Evolutionary conservation across 2,113 vertebrate genomes (phyloP).

Genomic region (Perca schrenkii): DNA sequence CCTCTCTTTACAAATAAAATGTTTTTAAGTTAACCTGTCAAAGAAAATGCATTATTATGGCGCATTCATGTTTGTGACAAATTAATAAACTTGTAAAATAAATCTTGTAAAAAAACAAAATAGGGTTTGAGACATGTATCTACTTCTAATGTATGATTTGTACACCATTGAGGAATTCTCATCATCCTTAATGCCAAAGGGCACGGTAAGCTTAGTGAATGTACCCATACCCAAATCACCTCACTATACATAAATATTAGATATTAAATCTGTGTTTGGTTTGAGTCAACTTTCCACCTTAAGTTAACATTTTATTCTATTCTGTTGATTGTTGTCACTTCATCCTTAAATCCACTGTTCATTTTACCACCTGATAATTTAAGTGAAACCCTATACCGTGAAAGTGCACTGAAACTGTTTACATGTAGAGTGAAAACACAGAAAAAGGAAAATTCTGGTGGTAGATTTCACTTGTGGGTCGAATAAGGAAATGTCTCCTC

Average conservation of each 20-base stretch:
- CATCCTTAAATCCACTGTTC: conserved; percentile 51
- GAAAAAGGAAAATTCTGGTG: conserved; percentile 48
- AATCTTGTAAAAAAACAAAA: conserved; percentile 48
- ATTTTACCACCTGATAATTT: conserved; percentile 65
- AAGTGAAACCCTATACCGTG: conserved; percentile 59
- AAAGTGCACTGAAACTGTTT: conserved; percentile 78
- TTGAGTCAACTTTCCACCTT: conserved; percentile 38
- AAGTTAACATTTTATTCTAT: conserved; percentile 26
- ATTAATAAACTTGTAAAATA: conserved; percentile 78
- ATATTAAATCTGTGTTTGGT: conserved; percentile 33
- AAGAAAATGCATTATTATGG: conserved; percentile 77
- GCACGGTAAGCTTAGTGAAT: conserved; percentile 57
- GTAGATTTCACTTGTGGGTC: conserved; percentile 50
- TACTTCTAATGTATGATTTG: conserved; percentile 60
- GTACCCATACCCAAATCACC: conserved; percentile 50
- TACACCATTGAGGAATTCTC: conserved; percentile 22
- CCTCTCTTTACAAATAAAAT: conserved; percentile 83
- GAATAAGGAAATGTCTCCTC: conserved; percentile 45
- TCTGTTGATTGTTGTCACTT: conserved; percentile 42
- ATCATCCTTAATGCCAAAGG: conserved; percentile 28
- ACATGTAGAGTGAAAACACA: conserved; percentile 72
- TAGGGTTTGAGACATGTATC: conserved; percentile 66
- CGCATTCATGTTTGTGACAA: conserved; percentile 79
- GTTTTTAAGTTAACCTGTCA: conserved; percentile 82
- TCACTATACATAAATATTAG: conserved; percentile 38